Evolutionary conservation across 2,113 vertebrate genomes (phyloP), one percentile per base, ranked within the genome.

Genomic region (Ceyx melanurus): DNA sequence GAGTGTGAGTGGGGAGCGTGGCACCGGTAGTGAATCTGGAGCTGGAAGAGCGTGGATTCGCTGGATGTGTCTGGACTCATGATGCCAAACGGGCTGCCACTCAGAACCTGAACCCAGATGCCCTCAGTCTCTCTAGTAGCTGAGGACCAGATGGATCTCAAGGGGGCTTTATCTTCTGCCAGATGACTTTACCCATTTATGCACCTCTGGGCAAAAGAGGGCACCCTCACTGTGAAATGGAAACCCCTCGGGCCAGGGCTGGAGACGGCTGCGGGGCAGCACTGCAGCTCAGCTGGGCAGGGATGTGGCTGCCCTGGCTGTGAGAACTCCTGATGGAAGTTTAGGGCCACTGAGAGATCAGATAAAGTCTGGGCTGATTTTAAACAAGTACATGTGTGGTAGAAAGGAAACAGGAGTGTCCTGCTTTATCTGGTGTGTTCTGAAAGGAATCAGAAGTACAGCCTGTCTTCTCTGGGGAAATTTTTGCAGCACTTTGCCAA

Each of bases 221-320:
- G 62, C 9, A 25, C 10, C 33, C 19, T 78, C 25, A 12, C 31
- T 21, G 3, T 25, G 50, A 82, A 81, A 22, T 5, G 0, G 0
- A 31, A 67, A n/a, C 5, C 3, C 4, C 8, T 1, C 4, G 23
- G 23, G 37, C n/a, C 3, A 10, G 73, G 28, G 42, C 31, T 67
- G 57, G 37, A 37, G 37, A 11, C 10, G 37, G 37, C 37, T 37
- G 18, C 45, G 67, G 48, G 50, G 71, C 46, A 84, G 40, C 86
- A 60, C 22, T 15, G 29, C 81, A 28, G 25, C 57, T 53, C 37
- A 40, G 57, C 35, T 3, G 7, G 60, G 48, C 14, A 22, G 17
- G 61, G 33, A 70, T 33, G 61, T 4, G 46, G 37, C 20, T 23
- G 58, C 25, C 46, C 15, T 22, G 10, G 2, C 57, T 51, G 33